Percentiles rank a stretch among this genome's conserved stretches.
phyloP scores from a whole-genome alignment of 1,140 invertebrate genomes.

The Drosophila novamexicana region DNA sequence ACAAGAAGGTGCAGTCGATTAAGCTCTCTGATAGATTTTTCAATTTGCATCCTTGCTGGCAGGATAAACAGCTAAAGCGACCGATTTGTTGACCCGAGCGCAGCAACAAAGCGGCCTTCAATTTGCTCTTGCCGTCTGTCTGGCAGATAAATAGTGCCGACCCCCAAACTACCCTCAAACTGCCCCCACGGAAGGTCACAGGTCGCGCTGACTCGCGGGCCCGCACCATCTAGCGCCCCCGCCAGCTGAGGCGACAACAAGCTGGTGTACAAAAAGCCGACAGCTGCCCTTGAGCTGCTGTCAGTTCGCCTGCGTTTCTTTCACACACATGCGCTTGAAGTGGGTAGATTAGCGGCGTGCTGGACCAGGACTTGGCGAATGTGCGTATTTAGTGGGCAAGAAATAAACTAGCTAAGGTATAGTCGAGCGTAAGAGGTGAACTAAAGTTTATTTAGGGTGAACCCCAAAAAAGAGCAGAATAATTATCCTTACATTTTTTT shows the following conservation, averaged over 20 bases:
- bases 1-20: conserved; percentile 38
- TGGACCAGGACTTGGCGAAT: conserved; percentile 13
- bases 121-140: conserved; percentile 25
- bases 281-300: conserved; percentile 50
- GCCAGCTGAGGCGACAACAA: conserved; percentile 8
- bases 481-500: not conserved
- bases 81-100: conserved; percentile 36
- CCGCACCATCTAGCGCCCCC: not conserved
- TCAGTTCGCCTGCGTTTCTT: conserved; percentile 26
- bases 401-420: conserved; percentile 9
- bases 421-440: not conserved
- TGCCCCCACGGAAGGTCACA: conserved; percentile 9
- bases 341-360: conserved; percentile 63
- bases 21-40: conserved; percentile 41
- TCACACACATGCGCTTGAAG: conserved; percentile 53
- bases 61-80: conserved; percentile 34
- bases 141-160: conserved; percentile 31
- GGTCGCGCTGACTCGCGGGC: not conserved
- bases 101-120: conserved; percentile 27
- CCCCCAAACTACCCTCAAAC: too few species aligned
- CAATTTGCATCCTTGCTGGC: conserved; percentile 37
- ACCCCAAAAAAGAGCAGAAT: not conserved
- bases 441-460: not conserved
- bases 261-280: conserved; percentile 23
- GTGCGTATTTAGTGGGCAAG: not conserved